A percentile compares a stretch with the other conserved stretches of the same genome.
Evolutionary conservation across 2,888 invertebrate genomes (phyloP).

Genomic region (Hirtodrosophila alboralis): DNA sequence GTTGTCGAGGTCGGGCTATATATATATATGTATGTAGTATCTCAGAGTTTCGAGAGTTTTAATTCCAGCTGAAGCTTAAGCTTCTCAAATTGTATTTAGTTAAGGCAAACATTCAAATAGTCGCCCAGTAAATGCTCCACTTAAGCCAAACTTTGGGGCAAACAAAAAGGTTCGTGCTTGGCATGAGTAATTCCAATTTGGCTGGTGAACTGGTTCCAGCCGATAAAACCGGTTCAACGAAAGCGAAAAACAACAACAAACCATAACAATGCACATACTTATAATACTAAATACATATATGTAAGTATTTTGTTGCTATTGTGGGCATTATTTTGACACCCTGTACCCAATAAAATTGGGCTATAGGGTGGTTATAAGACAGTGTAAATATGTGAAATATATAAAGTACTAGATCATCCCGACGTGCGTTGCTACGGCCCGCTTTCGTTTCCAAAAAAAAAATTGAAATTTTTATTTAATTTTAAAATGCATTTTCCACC

Average conservation of each 20-base stretch:
- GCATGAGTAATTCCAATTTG: conserved; percentile 55
- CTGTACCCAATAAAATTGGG: too few species aligned
- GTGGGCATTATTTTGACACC: conserved; percentile 17
- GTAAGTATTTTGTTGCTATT: conserved; percentile 12
- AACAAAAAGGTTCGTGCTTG: conserved; percentile 48
- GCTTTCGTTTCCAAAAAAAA: too few species aligned
- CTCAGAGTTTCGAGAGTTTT: not conserved
- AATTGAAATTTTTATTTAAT: too few species aligned
- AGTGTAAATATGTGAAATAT: too few species aligned
- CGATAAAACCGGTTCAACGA: conserved; percentile 61
- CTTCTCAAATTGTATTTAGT: conserved; percentile 22
- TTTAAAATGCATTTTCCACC: too few species aligned
- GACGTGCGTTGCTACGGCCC: too few species aligned
- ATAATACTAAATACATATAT: conserved; percentile 25
- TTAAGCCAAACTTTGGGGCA: conserved; percentile 24
- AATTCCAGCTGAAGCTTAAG: conserved; percentile 1
- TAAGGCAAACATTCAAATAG: conserved; percentile 33
- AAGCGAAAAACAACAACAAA: conserved; percentile 46
- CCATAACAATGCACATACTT: conserved; percentile 42
- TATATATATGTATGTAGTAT: too few species aligned
- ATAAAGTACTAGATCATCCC: too few species aligned
- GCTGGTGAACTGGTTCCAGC: conserved; percentile 55
- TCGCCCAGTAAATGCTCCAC: conserved; percentile 28
- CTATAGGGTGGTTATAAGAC: too few species aligned
- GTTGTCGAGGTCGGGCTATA: conserved; percentile 63